Evolutionary conservation across 1,140 invertebrate genomes (phyloP), one percentile per base, ranked within the genome.

Genomic region (Zaprionus ghesquierei): DNA sequence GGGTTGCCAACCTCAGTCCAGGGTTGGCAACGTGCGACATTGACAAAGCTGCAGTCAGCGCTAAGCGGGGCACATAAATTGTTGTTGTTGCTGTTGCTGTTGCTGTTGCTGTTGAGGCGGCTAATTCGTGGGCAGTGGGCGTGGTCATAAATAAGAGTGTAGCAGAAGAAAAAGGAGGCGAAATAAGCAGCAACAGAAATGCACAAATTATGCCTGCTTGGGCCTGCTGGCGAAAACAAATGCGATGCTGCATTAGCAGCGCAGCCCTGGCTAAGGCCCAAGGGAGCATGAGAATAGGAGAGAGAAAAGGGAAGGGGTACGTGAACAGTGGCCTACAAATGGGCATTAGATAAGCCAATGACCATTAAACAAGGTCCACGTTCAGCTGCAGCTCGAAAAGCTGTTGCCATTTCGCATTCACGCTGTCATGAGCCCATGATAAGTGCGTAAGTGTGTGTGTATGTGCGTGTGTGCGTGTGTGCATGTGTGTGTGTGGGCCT

Each of bases 341-440:
- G 77, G 75, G 64, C 61, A 82, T 81, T 81, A 81, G 80, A 81
- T 82, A 79, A 81, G 60, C 59, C 60, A 70, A 75, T 70, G 65
- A 73, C 75, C 79, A 81, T 81, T 82, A 56, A 75, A 77, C 79
- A 75, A 56, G 79, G 79, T 65, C 63, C 55, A 58, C 74, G 65
- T 81, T 70, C 74, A 63, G 25, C 49, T 58, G 50, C 61, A 68
- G 44, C 31, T 50, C 66, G 38, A 54, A 58, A 33, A 53, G 49
- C 35, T 75, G 68, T 29, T 68, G 64, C 69, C 73, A 75, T 81
- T 81, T 76, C 46, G 58, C 70, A 66, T 68, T 61, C 33, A 50
- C 46, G 65, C 58, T 58, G 59, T 56, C 69, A 73, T 62, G 58
- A 69, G 22, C 46, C 63, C 55, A 69, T 73, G 62, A 68, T 68